Evolutionary conservation across 2,797 vertebrate species (phyloP).

Genomic region (Phalanger gymnotis): DNA sequence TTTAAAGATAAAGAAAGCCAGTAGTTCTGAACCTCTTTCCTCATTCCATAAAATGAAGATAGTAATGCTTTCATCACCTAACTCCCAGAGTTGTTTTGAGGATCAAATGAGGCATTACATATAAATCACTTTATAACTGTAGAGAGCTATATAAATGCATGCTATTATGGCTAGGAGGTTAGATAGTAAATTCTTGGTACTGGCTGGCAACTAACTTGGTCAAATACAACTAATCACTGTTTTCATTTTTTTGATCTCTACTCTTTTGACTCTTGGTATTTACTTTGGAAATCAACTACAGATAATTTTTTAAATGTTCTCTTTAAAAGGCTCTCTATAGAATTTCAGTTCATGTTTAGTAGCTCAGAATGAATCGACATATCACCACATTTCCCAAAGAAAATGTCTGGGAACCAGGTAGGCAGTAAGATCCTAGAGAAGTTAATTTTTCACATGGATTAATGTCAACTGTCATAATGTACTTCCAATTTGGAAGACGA

Average conservation of each 20-base stretch:
- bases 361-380: not conserved
- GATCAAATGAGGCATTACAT: not conserved
- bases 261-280: conserved; percentile 27
- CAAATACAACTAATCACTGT: not conserved
- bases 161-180: conserved; percentile 48
- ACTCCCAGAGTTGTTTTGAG: not conserved
- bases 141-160: not conserved
- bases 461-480: conserved; percentile 61
- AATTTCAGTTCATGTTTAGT: not conserved
- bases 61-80: not conserved
- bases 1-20: not conserved
- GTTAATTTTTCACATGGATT: conserved; percentile 51
- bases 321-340: not conserved
- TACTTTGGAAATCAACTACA: not conserved
- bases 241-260: conserved; percentile 19
- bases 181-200: not conserved
- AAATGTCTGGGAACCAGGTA: conserved; percentile 57
- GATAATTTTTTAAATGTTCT: conserved; percentile 19
- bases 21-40: not conserved
- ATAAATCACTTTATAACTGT: not conserved
- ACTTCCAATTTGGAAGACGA: conserved; percentile 69
- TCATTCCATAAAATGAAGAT: not conserved
- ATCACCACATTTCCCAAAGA: conserved; percentile 63
- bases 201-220: not conserved
- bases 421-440: conserved; percentile 65